phyloP scores from a whole-genome alignment of 2,888 invertebrate genomes.

The Drosophila limbata region DNA sequence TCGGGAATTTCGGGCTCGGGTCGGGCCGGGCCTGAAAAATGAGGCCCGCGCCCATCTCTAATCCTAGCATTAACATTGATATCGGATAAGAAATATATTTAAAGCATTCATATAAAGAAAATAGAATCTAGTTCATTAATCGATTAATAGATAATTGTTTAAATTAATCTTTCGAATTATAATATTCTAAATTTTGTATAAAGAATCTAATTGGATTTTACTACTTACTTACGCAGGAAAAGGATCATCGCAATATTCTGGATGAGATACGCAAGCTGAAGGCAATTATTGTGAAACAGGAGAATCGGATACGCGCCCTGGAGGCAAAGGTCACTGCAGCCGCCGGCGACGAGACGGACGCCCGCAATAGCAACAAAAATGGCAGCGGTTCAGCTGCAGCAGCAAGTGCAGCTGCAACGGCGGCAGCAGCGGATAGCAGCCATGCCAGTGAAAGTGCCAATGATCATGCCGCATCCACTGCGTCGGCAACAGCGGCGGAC shows the following conservation, averaged over 20 bases:
- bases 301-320: constrained; percentile 88
- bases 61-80: too few relatives aligned
- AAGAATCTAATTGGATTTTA: not conserved
- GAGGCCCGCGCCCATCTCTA: too few relatives aligned
- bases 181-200: too few relatives aligned
- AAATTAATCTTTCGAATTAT: too few relatives aligned
- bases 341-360: constrained; percentile 80
- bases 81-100: too few relatives aligned
- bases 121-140: too few relatives aligned
- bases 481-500: constrained; percentile 51
- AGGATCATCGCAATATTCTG: constrained; percentile 91
- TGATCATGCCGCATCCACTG: constrained; percentile 65
- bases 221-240: constrained; percentile 76
- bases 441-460: constrained; percentile 77
- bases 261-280: constrained; percentile 96
- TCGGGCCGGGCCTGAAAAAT: too few relatives aligned
- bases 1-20: too few relatives aligned
- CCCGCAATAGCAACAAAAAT: constrained; percentile 68
- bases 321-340: constrained; percentile 83
- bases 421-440: constrained; percentile 63
- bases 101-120: too few relatives aligned
- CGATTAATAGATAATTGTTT: not conserved
- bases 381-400: constrained; percentile 52
- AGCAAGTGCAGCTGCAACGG: constrained; percentile 38
- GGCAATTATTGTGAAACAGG: constrained; percentile 97